These are phyloP conservation scores for Spodoptera exigua DNA, from an alignment of 2,888 invertebrate species.

Conservation along the genomic window DNA sequence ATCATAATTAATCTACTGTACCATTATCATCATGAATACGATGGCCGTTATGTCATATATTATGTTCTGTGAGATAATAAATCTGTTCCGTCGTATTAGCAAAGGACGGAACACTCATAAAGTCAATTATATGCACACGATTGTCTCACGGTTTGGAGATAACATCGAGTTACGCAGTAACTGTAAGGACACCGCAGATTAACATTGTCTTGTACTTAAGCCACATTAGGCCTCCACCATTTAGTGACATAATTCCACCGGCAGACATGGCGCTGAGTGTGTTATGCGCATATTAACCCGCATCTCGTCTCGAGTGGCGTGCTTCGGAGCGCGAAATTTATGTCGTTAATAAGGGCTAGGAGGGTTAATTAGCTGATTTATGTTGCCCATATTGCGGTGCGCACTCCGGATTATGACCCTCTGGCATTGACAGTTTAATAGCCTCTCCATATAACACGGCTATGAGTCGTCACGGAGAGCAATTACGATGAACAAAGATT, in stretches of 20 bases:
- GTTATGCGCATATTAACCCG: constrained; percentile 80
- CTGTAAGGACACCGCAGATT: constrained; percentile 62
- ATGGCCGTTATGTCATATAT: not conserved
- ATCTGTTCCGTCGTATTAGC: constrained; percentile 1
- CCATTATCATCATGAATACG: constrained; percentile 2
- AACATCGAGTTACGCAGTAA: constrained; percentile 55
- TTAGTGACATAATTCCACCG: constrained; percentile 55
- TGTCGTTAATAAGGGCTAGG: constrained; percentile 86
- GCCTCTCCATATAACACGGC: constrained; percentile 64
- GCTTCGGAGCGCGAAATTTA: constrained; percentile 83
- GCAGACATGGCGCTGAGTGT: constrained; percentile 64
- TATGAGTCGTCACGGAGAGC: constrained; percentile 64
- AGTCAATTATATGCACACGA: constrained; percentile 18
- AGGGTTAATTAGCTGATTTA: constrained; percentile 88
- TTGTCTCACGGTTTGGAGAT: constrained; percentile 43
- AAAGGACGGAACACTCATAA: constrained; percentile 31
- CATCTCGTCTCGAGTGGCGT: constrained; percentile 80
- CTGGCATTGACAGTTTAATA: constrained; percentile 84
- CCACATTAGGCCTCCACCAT: constrained; percentile 53
- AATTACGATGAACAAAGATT: constrained; percentile 72
- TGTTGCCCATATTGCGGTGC: constrained; percentile 80
- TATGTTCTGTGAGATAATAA: constrained; percentile 1
- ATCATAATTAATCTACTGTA: constrained; percentile 10
- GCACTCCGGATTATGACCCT: constrained; percentile 77
- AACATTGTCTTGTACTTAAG: constrained; percentile 65